Base-by-base conservation (phyloP, 2,888 invertebrate genomes). In the Rosalia funebris region DNA sequence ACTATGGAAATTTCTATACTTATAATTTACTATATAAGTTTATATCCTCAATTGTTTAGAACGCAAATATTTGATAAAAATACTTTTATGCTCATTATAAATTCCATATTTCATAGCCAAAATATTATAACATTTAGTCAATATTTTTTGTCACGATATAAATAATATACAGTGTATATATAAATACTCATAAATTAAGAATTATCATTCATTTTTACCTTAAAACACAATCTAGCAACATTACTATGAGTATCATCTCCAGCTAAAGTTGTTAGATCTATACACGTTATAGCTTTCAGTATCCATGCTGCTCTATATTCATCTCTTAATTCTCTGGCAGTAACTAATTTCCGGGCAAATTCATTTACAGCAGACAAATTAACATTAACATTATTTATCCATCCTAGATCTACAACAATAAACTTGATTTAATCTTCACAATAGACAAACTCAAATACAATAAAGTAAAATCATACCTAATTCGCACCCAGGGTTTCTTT, bases 181-280 rank as follows among this genome's bases (percentile, higher is more conserved):
- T n/a, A n/a, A n/a, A n/a, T n/a, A n/a, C n/a, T n/a, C n/a, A n/a
- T n/a, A n/a, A n/a, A n/a, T n/a, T n/a, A n/a, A n/a, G n/a, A n/a
- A n/a, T n/a, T n/a, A n/a, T n/a, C n/a, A n/a, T n/a, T n/a, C n/a
- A n/a, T 20, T 36, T 79, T 77, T 76, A 95, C 96, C 85, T 92
- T 93, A 57, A 87, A 82, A 77, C 96, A 95, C 1, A 99, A 84
- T 50, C 92, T 85, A 15, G 87, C 81, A 0, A 98, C 93, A 83
- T 93, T 94, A 10, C 89, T 85, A 5, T 80, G 77, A 0, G 92
- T 91, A 76, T 93, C 93, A 81, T 91, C 90, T 34, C 95, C 96
- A 46, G 91, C 87, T 48, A 99, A 84, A 1, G 96, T 96, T 0
- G 98, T 99, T 67, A 99, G 84, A 82, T 99, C 98, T 64, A 97